Conservation (phyloP, 2,797 vertebrate genomes). For the Philypnodon macrostomus region DNA sequence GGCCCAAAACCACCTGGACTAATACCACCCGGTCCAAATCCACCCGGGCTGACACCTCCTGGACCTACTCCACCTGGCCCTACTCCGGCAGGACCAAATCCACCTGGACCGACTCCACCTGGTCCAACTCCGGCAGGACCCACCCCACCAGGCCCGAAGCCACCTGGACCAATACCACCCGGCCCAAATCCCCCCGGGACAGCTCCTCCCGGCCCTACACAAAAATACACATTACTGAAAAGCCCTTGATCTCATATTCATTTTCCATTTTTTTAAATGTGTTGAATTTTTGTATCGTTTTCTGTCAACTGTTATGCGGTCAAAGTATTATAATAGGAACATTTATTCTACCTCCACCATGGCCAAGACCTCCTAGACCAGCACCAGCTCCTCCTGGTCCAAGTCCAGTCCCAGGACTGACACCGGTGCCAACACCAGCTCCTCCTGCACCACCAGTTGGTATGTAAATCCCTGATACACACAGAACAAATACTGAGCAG, state of each 20-base stretch:
- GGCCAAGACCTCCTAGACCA: slow-evolving; percentile 58
- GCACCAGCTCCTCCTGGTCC: slow-evolving; percentile 53
- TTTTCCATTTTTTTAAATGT: not conserved
- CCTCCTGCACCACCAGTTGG: slow-evolving; percentile 65
- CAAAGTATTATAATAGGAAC: not conserved
- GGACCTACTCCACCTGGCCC: slow-evolving; percentile 26
- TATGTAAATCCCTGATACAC: slow-evolving; percentile 69
- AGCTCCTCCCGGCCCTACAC: too few species aligned
- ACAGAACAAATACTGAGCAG: not conserved
- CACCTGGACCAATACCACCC: too few species aligned
- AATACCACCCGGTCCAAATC: too few species aligned
- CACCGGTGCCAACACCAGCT: slow-evolving; percentile 40
- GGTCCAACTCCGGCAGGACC: too few species aligned
- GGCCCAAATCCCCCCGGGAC: too few species aligned
- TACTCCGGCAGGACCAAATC: too few species aligned
- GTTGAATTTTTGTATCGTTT: too few species aligned
- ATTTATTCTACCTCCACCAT: slow-evolving; percentile 46
- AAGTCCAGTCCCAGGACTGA: slow-evolving; percentile 50
- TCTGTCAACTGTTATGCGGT: too few species aligned
- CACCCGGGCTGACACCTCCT: too few species aligned
- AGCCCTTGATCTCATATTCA: not conserved
- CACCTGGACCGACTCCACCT: too few species aligned
- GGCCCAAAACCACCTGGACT: too few species aligned
- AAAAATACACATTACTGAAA: not conserved
- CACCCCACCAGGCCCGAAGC: too few species aligned